Evolutionary conservation across 2,888 invertebrate species (phyloP), one percentile per base, ranked within the genome.

Genomic region (Acrobasis repandana): DNA sequence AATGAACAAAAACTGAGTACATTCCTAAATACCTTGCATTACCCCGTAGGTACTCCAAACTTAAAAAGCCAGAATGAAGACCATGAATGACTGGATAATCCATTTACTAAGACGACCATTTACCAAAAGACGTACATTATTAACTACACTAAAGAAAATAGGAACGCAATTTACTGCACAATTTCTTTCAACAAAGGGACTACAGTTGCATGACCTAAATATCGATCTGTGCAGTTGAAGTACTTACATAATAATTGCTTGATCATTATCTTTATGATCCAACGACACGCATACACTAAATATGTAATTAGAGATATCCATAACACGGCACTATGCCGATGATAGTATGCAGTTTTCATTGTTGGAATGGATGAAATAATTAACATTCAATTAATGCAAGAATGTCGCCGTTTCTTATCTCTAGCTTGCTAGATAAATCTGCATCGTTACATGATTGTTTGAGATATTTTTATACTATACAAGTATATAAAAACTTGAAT

Each of bases 141-240:
- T 43, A 11, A 3, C 11, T 43, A n/a, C 43, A 5, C 43, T 43
- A 38, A 10, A 43, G 3, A n/a, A 38, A 50, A 50, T 28, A 68
- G 73, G 74, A 70, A 67, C 60, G 65, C 47, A 56, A 58, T 20
- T 20, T 15, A 47, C 46, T 43, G 46, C 43, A 43, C 34, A 28
- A 58, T 58, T 58, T 48, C 48, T 48, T 34, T 16, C 33, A 0
- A 33, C 47, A 47, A 57, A 57, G 47, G 57, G 33, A 15, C 14
- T 48, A 58, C 57, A 58, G 57, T 58, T 48, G 57, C 48, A 48
- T 49, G 48, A 58, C 48, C 57, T 18, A 48, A 48, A 58, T 58
- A 58, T 58, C 57, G 57, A 58, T 58, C 57, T 18, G 0, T 58
- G 47, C 56, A 58, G 33, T 57, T 48, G 33, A 46, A 58, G 57